These are phyloP conservation scores for Monarcha castaneiventris DNA, from an alignment of 2,113 vertebrate genomes.

Conservation along the genomic window DNA sequence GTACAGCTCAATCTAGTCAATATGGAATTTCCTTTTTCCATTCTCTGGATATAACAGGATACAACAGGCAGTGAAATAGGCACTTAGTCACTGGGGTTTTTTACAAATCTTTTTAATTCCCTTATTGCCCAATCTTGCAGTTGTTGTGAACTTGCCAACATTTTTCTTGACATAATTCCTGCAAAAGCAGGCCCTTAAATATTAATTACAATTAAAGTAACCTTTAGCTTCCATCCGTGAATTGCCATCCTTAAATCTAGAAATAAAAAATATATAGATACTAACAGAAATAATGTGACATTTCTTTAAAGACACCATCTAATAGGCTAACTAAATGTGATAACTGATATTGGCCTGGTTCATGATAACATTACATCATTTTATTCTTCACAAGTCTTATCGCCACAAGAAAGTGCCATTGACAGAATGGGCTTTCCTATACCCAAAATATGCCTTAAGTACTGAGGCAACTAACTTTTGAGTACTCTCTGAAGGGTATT, in stretches of 20 bases:
- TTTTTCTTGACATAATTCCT: slow-evolving; percentile 22
- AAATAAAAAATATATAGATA: not conserved
- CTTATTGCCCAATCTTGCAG: slow-evolving; percentile 50
- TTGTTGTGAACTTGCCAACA: slow-evolving; percentile 12
- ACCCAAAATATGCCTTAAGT: not conserved
- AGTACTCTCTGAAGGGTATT: not conserved
- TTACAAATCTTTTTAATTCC: slow-evolving; percentile 52
- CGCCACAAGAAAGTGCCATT: not conserved
- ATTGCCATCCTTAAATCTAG: not conserved
- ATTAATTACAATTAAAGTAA: slow-evolving; percentile 2
- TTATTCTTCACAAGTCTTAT: not conserved
- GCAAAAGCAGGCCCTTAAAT: slow-evolving; percentile 20
- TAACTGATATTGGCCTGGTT: not conserved
- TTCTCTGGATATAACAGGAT: slow-evolving; percentile 59
- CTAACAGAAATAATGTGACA: not conserved
- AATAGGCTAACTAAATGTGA: not conserved
- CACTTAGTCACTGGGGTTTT: slow-evolving; percentile 32
- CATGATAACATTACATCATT: not conserved
- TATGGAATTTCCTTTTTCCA: slow-evolving; percentile 68
- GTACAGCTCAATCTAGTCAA: slow-evolving; percentile 52
- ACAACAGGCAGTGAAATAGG: slow-evolving; percentile 57
- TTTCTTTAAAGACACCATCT: not conserved
- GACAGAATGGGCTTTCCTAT: not conserved
- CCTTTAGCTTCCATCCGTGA: not conserved
- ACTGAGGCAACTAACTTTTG: not conserved